Evolutionary conservation across 2,797 vertebrate genomes (phyloP), one percentile per base, ranked within the genome.

Genomic region (Oryzias sinensis): DNA sequence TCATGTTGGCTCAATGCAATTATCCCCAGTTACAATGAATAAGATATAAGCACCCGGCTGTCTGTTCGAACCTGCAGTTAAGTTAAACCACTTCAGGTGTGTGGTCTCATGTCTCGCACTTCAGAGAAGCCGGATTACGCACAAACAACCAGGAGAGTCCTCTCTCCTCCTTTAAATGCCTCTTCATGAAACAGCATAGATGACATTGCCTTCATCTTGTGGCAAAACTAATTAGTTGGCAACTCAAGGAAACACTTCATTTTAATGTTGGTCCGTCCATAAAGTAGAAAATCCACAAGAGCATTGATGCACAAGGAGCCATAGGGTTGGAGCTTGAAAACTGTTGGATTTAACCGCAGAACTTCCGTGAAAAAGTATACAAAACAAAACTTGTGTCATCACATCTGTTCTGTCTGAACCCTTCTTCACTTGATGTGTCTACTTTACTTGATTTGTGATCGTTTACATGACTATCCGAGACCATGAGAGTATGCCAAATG

Each of bases 1-100:
- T 68, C 74, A 70, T 63, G 72, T 72, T 65, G 58, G 63, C 67
- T 69, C 79, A 70, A 85, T 76, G 67, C 81, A 87, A 85, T 90
- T 86, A 83, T 68, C 72, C 59, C 70, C 83, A 83, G 86, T 79
- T 83, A 74, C 69, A 72, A 62, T 77, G 84, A 77, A 71, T 69
- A 72, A 77, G 53, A 80, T 69, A 64, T 59, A 73, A 73, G 81
- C 61, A 33, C 51, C 73, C 18, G 43, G 76, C 65, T 77, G 72
- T 79, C 68, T 66, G 77, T 70, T 49, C 75, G 62, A 72, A 74
- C 57, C 69, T 74, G 65, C 72, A 84, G 79, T 87, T 80, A 74
- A 59, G 75, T 56, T 74, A 52, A 69, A 72, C 64, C 65, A 56
- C 53, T 77, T 76, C 70, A 84, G 80, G 75, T 84, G 79, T 75